phyloP scores from a whole-genome alignment of 2,113 vertebrate genomes.

The Gasterosteus nipponicus region DNA sequence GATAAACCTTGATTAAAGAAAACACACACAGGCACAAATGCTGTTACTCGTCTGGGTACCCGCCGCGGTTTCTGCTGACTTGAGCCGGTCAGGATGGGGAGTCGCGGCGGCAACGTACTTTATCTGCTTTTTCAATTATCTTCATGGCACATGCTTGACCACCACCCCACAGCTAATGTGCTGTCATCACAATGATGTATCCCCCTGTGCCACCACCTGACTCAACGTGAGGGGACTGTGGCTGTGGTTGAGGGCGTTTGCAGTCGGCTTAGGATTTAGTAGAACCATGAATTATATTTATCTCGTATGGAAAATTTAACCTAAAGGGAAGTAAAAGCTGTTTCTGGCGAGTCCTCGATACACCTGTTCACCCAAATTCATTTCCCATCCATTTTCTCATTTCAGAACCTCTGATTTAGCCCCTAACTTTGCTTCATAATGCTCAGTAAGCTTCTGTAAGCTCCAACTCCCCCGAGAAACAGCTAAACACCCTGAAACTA shows the following conservation, averaged over 20 bases:
- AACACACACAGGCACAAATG: conserved; percentile 1
- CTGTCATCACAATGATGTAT: conserved; percentile 61
- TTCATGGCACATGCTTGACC: conserved; percentile 65
- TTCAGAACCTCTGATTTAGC: background rate
- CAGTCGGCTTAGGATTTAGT: conserved; percentile 23
- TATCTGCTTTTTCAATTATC: conserved; percentile 65
- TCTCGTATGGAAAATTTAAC: background rate
- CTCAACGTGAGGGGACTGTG: conserved; percentile 1
- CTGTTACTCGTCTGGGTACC: background rate
- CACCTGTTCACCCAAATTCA: background rate
- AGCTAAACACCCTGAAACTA: background rate
- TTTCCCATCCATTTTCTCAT: conserved; percentile 27
- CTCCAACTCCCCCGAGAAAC: conserved; percentile 16
- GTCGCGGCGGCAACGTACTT: conserved; percentile 48
- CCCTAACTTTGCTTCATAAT: conserved; percentile 12
- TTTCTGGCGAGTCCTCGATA: conserved; percentile 13
- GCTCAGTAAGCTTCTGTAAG: conserved; percentile 19
- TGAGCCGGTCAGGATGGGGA: background rate
- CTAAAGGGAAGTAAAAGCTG: background rate
- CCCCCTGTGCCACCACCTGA: conserved; percentile 7
- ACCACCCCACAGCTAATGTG: conserved; percentile 58
- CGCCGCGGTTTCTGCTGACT: conserved; percentile 41
- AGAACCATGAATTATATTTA: background rate
- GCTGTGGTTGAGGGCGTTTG: background rate
- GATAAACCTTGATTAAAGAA: conserved; percentile 74